Evolutionary conservation across 2,797 vertebrate genomes (phyloP), one percentile per base, ranked within the genome.

Genomic region (Artibeus lituratus): DNA sequence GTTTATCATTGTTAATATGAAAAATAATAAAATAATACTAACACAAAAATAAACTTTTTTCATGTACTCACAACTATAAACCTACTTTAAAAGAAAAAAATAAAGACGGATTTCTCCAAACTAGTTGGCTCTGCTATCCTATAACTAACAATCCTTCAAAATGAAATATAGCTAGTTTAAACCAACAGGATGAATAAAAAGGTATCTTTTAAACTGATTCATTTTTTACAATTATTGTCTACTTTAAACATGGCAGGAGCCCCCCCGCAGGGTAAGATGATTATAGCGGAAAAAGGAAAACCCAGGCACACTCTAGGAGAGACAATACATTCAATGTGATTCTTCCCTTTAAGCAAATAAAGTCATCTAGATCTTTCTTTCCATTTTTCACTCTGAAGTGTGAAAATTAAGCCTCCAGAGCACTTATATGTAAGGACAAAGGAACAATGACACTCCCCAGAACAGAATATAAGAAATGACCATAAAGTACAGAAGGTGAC

Each of bases 151-250:
- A 86, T 87, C 80, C 72, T 84, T 90, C 70, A 85, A 94, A 95
- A 95, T 93, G 92, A 95, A 97, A 96, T 44, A 69, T 9, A 88
- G 67, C 47, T 49, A 55, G 29, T 76, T 42, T 94, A 77, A 94
- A 55, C 55, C 76, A 91, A 93, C 16, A n/a, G 1, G 44, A 77
- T 86, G 44, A 74, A 90, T 57, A 73, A 67, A 93, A 92, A 91
- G 32, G 42, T 24, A 96, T 76, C n/a, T 88, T 92, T 90, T 81
- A 90, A 95, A 82, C 59, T 47, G 72, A 96, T 84, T 93, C 57
- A 92, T 69, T 83, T 95, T 96, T 85, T 59, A 59, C 32, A 67
- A 35, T 67, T 67, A 35, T 35, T 67, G 32, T 67, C 62, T 67
- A 67, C 62, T 93, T 96, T 84, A 90, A 87, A 86, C 14, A 26